A percentile compares a stretch with the other conserved stretches of the same genome.
Evolutionary conservation across 2,797 vertebrate species (phyloP).

Genomic region (Rhinophrynus dorsalis): DNA sequence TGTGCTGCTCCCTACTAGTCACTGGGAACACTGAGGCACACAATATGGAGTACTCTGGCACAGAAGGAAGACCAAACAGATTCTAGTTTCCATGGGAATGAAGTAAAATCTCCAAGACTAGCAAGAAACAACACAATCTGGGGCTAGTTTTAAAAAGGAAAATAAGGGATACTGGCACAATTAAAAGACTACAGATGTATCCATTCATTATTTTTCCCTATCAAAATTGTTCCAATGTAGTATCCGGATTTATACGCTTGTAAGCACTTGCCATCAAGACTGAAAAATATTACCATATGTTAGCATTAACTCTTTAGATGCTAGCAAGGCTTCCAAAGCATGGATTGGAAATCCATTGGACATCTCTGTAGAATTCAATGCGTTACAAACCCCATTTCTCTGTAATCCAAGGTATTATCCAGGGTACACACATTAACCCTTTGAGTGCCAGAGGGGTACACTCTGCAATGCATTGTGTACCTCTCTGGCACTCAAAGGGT

Average conservation of each 20-base stretch:
- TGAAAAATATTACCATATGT: too few species aligned
- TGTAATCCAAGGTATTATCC: too few species aligned
- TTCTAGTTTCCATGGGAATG: slow-evolving; percentile 37
- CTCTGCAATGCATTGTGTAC: too few species aligned
- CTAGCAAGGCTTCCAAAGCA: too few species aligned
- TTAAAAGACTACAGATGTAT: not conserved
- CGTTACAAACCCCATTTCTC: too few species aligned
- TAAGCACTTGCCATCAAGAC: not conserved
- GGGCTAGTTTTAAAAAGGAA: not conserved
- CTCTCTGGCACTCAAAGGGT: too few species aligned
- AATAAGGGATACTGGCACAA: slow-evolving; percentile 25
- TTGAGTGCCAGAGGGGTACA: too few species aligned
- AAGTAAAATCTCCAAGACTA: slow-evolving; percentile 35
- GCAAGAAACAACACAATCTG: slow-evolving; percentile 26
- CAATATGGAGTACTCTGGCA: not conserved
- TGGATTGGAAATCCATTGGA: too few species aligned
- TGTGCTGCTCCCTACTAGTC: slow-evolving; percentile 2
- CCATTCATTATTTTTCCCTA: not conserved
- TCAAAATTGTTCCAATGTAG: not conserved
- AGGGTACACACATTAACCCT: too few species aligned
- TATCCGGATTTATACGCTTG: not conserved
- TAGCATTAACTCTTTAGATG: too few species aligned
- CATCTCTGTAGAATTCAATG: too few species aligned
- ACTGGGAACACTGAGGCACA: not conserved
- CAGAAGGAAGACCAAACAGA: slow-evolving; percentile 1